Conservation (phyloP, 2,888 invertebrate genomes). For the Ferrisia virgata region DNA sequence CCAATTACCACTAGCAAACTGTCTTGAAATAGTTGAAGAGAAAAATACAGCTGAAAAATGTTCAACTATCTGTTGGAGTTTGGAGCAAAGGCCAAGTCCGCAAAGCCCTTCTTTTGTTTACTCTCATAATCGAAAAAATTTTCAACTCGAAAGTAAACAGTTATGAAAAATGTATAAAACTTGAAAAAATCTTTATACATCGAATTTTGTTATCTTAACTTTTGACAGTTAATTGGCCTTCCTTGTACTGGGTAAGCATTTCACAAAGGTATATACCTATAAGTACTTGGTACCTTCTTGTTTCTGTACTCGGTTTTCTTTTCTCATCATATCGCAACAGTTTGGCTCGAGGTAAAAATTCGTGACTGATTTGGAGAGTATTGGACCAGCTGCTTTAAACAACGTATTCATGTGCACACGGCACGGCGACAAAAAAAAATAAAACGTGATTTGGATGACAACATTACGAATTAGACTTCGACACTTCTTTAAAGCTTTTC, state of each 20-base stretch:
- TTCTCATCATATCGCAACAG: background rate
- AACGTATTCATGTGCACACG: background rate
- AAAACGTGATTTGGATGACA: background rate
- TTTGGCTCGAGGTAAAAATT: background rate
- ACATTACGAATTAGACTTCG: background rate
- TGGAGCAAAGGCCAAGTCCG: background rate
- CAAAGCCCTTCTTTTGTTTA: background rate
- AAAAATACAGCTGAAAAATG: background rate
- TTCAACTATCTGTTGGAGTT: background rate
- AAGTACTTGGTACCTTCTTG: background rate
- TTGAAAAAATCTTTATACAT: background rate
- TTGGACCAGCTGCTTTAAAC: background rate
- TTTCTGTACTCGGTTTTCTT: background rate
- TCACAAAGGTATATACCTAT: background rate
- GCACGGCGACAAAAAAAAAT: background rate
- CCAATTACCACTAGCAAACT: background rate
- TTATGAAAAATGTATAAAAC: background rate
- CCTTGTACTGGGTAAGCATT: background rate
- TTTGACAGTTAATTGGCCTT: background rate
- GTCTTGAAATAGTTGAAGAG: background rate
- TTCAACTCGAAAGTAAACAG: background rate
- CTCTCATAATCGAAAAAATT: background rate
- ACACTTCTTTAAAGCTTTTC: background rate
- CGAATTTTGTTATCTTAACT: background rate
- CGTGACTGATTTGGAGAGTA: background rate